Evolutionary conservation across 1,140 invertebrate genomes (phyloP), one percentile per base, ranked within the genome.

Genomic region (Drosophila busckii): DNA sequence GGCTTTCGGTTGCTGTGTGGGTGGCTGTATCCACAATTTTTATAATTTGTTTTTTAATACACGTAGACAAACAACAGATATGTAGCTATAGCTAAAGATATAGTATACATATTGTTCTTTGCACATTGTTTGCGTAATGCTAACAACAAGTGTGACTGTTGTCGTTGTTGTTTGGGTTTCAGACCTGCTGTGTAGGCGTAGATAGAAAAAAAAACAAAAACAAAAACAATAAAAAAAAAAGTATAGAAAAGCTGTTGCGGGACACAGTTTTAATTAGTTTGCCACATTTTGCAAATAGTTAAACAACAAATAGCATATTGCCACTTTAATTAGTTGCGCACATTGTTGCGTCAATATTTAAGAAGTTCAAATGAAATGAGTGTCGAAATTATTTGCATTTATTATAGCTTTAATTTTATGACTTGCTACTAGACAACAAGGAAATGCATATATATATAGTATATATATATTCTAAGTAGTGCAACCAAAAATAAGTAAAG

Each of bases 241-340:
- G 59, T 28, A 69, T 17, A 32, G 34, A 70, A 50, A 45, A 64
- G 35, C 55, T 76, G 60, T 46, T 56, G 44, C 19, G 26, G 41
- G 55, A 78, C 73, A 80, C 73, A 52, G 54, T 71, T 78, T 80
- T 78, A 78, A 78, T 78, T 78, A 78, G 71, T 78, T 78, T 78
- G 63, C 67, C 71, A 71, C 71, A 78, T 78, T 80, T 78, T 32
- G 73, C 71, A 76, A 76, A 76, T 67, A 76, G 71, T 76, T 76
- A 26, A 59, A 71, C 8, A 70, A 52, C 73, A 78, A 80, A 78
- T 71, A 71, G n/a, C 45, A 67, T 55, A 58, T 70, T 54, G 60
- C 38, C 49, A 53, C 52, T 52, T 80, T 78, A 78, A 78, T 78
- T 78, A 78, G 29, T 20, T 48, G 8, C 16, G 35, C 16, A 13